Base-by-base conservation (phyloP, 2,797 vertebrate species). In the Eutrigla gurnardus region DNA sequence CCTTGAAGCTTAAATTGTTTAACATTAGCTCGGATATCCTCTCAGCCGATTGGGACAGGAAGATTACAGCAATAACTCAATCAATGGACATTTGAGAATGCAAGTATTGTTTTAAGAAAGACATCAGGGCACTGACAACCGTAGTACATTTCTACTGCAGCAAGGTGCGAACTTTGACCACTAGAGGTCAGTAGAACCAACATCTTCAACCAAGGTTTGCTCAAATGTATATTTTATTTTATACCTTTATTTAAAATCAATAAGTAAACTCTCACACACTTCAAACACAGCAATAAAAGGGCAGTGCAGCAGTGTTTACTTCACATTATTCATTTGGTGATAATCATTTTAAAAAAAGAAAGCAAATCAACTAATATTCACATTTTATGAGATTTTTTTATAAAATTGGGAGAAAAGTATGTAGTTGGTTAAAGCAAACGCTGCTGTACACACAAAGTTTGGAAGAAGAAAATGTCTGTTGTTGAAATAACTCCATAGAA, bases 271-370 rank as follows among this genome's bases (percentile, higher is more conserved):
- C 42, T 3, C 25, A 6, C n/a, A 37, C 63, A 81, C 62, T 54
- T 66, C 65, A 82, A 63, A 78, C 46, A 79, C n/a, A 71, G n/a
- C 52, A 80, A 58, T 57, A 7, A 14, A 10, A 50, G 8, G 12
- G 43, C 53, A 57, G 32, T 4, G 11, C 49, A 17, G 25, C 70
- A 65, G 71, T 42, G 49, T 68, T 80, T 11, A 67, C 54, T 71
- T 66, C 40, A 43, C 14, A 46, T 12, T 18, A 15, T 45, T 40
- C 2, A 10, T 43, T 37, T 6, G 39, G 15, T 40, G 7, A 12
- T 58, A 15, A 12, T 46, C 5, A 3, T 42, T 35, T 47, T 17
- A 3, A n/a, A 15, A 15, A 59, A 65, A 37, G 2, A 58, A 49
- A 65, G 47, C 25, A 47, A 59, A 17, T 63, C 43, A 32, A 37